A percentile compares a stretch with the other conserved stretches of the same genome.
Evolutionary conservation across 2,797 vertebrate species (phyloP).

Genomic region (Microctenopoma lineatum): DNA sequence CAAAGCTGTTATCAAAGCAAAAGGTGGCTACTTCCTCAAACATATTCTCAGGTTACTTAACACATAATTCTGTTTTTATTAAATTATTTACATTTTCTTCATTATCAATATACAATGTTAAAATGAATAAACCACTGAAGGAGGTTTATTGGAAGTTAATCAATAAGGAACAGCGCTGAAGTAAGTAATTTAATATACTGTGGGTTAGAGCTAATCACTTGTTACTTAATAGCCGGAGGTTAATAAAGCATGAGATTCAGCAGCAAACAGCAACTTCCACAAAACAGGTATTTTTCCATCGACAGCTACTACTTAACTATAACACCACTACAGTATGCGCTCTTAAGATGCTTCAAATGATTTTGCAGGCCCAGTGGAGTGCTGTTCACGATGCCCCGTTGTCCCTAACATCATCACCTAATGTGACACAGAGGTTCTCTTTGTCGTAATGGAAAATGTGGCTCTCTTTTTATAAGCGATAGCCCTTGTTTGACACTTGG

Average conservation of each 20-base stretch:
- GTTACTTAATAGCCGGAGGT: neutral
- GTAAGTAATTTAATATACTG: neutral
- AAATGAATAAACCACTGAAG: too few species aligned
- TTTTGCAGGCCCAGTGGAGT: neutral
- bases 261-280: constrained; percentile 8
- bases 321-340: neutral
- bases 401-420: neutral
- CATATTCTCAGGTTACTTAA: too few species aligned
- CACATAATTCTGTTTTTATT: too few species aligned
- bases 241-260: constrained; percentile 1
- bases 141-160: too few species aligned
- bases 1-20: too few species aligned
- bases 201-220: neutral
- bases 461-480: neutral
- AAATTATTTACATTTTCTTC: too few species aligned
- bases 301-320: neutral
- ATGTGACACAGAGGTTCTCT: constrained; percentile 5
- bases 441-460: constrained; percentile 5
- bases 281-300: constrained; percentile 9
- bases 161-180: neutral
- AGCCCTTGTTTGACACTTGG: constrained; percentile 1
- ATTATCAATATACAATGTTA: too few species aligned
- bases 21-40: too few species aligned
- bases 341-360: constrained; percentile 6
- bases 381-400: neutral